Evolutionary conservation across 2,797 vertebrate species (phyloP).

Genomic region (Eulemur mongoz): DNA sequence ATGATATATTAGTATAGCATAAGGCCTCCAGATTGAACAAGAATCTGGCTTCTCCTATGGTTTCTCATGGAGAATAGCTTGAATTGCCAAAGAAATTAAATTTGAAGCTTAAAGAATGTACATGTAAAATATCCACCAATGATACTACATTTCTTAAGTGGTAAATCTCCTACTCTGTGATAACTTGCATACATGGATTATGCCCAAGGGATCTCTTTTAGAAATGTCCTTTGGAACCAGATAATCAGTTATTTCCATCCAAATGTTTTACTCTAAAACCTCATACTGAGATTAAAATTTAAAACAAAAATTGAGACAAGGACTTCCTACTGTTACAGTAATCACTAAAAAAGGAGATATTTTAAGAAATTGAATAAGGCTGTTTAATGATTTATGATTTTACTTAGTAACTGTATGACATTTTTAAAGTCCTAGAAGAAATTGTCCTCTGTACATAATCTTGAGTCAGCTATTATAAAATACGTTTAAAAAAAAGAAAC

Average conservation of each 20-base stretch:
- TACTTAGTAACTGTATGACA: slow-evolving; percentile 40
- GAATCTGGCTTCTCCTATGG: slow-evolving; percentile 69
- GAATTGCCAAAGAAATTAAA: slow-evolving; percentile 83
- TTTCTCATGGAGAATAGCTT: slow-evolving; percentile 64
- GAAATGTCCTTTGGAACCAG: slow-evolving; percentile 61
- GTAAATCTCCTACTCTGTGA: slow-evolving; percentile 65
- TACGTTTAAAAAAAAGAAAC: neutral
- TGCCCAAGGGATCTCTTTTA: slow-evolving; percentile 53
- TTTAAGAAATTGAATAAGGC: slow-evolving; percentile 67
- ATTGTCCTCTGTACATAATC: slow-evolving; percentile 41
- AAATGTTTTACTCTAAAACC: slow-evolving; percentile 64
- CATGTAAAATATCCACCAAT: slow-evolving; percentile 49
- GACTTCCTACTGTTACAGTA: slow-evolving; percentile 68
- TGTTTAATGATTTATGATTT: slow-evolving; percentile 66
- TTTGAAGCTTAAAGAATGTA: slow-evolving; percentile 74
- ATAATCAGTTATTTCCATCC: slow-evolving; percentile 65
- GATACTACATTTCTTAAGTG: slow-evolving; percentile 57
- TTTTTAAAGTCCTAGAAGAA: slow-evolving; percentile 66
- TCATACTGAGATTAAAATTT: slow-evolving; percentile 72
- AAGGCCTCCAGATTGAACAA: slow-evolving; percentile 50
- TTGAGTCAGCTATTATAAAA: slow-evolving; percentile 42
- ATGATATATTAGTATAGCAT: slow-evolving; percentile 78
- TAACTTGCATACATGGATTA: neutral
- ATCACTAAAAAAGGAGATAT: slow-evolving; percentile 64
- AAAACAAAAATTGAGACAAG: slow-evolving; percentile 71